These are phyloP conservation scores for Danio jaintianensis DNA, from an alignment of 2,797 vertebrate genomes.

Conservation along the genomic window DNA sequence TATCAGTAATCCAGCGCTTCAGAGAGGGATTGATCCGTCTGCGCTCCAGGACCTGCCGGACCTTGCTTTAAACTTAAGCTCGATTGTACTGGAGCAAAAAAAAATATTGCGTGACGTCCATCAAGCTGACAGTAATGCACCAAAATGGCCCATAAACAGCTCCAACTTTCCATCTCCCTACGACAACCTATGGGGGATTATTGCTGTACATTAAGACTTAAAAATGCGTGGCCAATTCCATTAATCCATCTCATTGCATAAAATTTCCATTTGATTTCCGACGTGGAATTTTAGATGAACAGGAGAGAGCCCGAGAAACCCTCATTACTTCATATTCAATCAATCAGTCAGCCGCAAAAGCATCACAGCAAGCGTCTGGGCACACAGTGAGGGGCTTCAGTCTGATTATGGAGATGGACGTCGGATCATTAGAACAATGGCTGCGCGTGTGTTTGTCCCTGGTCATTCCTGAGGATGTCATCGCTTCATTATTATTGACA, in stretches of 20 bases:
- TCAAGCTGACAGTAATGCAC: slow-evolving; percentile 86
- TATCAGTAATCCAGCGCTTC: slow-evolving; percentile 30
- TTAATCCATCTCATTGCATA: slow-evolving; percentile 85
- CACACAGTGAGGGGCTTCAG: slow-evolving; percentile 76
- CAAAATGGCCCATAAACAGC: slow-evolving; percentile 82
- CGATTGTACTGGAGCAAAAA: slow-evolving; percentile 69
- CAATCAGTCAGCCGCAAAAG: slow-evolving; percentile 81
- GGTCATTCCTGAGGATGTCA: slow-evolving; percentile 75
- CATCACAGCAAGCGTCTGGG: slow-evolving; percentile 66
- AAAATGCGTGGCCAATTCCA: slow-evolving; percentile 76
- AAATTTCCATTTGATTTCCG: slow-evolving; percentile 86
- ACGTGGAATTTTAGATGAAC: slow-evolving; percentile 86
- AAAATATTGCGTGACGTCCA: slow-evolving; percentile 74
- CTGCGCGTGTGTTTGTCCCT: slow-evolving; percentile 63
- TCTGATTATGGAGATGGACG: slow-evolving; percentile 86
- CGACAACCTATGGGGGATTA: slow-evolving; percentile 79
- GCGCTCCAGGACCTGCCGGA: slow-evolving; percentile 54
- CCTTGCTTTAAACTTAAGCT: slow-evolving; percentile 72
- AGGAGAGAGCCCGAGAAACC: slow-evolving; percentile 75
- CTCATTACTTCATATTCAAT: slow-evolving; percentile 88
- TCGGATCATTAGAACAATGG: slow-evolving; percentile 76
- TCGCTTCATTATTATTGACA: slow-evolving; percentile 84
- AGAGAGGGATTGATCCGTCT: slow-evolving; percentile 50
- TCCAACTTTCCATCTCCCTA: slow-evolving; percentile 79
- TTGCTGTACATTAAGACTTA: slow-evolving; percentile 84